Percentiles rank a stretch among this genome's conserved stretches.
These are phyloP conservation scores for Phengaris arion DNA, from an alignment of 2,888 invertebrate genomes.

Conservation along the genomic window DNA sequence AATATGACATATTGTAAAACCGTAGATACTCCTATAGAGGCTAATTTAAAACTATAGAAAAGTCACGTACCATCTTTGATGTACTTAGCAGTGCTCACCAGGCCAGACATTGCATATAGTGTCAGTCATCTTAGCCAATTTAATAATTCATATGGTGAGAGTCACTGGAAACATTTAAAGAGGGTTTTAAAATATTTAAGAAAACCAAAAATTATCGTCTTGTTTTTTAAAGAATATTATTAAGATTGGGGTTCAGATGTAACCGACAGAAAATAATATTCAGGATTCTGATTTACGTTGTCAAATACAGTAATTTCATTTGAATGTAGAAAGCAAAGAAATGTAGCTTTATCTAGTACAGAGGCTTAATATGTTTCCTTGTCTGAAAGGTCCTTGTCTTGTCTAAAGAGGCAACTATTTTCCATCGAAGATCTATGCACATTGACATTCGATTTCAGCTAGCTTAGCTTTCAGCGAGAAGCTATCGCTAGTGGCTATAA, in stretches of 20 bases:
- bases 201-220: slow-evolving; percentile 36
- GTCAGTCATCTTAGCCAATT: slow-evolving; percentile 37
- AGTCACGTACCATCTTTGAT: slow-evolving; percentile 33
- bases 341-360: slow-evolving; percentile 29
- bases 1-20: slow-evolving; percentile 31
- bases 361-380: no score
- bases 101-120: slow-evolving; percentile 38
- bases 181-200: no score
- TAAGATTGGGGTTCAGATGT: not conserved
- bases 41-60: not conserved
- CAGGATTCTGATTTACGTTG: not conserved
- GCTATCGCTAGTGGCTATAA: no score
- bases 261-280: not conserved
- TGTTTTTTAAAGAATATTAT: slow-evolving; percentile 29
- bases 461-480: no score
- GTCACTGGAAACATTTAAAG: slow-evolving; percentile 36
- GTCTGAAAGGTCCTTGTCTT: no score
- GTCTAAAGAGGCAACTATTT: no score
- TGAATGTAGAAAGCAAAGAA: slow-evolving; percentile 33
- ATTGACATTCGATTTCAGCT: no score
- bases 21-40: no score
- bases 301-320: not conserved
- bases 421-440: no score
- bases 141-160: no score
- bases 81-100: slow-evolving; percentile 38